phyloP scores from a whole-genome alignment of 2,797 vertebrate species.

The Ptychobarbus kaznakovi region DNA sequence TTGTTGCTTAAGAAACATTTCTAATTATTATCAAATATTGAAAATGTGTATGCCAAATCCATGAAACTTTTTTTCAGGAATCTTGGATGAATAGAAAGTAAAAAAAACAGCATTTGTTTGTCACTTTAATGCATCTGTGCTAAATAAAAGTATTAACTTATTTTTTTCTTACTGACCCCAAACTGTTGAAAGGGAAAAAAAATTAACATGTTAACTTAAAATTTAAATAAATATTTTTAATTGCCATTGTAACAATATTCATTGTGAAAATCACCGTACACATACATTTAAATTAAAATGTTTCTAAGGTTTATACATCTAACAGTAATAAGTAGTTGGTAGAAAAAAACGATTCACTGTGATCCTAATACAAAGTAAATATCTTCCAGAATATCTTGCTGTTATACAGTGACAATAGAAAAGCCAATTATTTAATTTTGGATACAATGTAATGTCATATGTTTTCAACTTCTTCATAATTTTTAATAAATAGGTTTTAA shows the following conservation, averaged over 20 bases:
- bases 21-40: background rate
- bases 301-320: background rate
- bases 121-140: background rate
- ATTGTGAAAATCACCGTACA: background rate
- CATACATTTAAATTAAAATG: background rate
- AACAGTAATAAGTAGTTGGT: background rate
- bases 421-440: background rate
- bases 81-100: background rate
- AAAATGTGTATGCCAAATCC: background rate
- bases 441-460: background rate
- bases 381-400: background rate
- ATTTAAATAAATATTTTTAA: background rate
- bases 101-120: background rate
- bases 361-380: background rate
- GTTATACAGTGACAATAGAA: background rate
- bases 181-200: background rate
- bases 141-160: background rate
- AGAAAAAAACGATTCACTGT: background rate
- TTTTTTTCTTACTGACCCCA: background rate
- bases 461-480: no score
- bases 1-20: background rate
- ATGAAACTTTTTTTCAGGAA: no score
- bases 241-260: background rate
- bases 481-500: background rate
- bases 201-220: background rate